Evolutionary conservation across 2,888 invertebrate genomes (phyloP).

Genomic region (Lampropteryx suffumata): DNA sequence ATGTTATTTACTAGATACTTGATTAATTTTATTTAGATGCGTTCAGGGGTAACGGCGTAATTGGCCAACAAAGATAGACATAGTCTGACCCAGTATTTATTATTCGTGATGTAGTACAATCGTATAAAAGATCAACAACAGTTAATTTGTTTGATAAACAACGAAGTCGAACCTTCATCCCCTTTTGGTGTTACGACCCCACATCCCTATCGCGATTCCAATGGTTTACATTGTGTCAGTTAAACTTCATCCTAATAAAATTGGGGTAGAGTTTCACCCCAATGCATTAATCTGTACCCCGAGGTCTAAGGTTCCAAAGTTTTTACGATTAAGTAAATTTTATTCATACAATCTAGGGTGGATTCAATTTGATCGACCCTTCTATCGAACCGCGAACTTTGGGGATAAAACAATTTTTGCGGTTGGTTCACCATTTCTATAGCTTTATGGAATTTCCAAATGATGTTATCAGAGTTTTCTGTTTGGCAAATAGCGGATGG

Average conservation of each 20-base stretch:
- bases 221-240: constrained; percentile 35
- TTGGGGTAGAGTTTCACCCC: constrained; percentile 31
- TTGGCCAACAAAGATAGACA: too few species aligned
- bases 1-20: too few species aligned
- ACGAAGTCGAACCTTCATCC: constrained; percentile 12
- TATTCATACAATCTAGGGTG: constrained; percentile 63
- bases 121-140: background rate
- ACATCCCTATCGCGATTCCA: constrained; percentile 30
- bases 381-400: constrained; percentile 54
- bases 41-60: too few species aligned
- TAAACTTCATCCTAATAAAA: constrained; percentile 35
- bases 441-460: constrained; percentile 41
- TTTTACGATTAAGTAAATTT: constrained; percentile 70
- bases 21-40: too few species aligned
- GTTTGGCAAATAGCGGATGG: too few species aligned
- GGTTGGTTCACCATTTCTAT: constrained; percentile 48
- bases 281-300: constrained; percentile 33
- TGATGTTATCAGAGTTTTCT: constrained; percentile 29
- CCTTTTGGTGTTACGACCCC: constrained; percentile 21
- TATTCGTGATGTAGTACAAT: too few species aligned
- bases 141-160: constrained; percentile 20
- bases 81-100: too few species aligned
- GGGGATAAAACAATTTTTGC: constrained; percentile 63
- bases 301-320: constrained; percentile 43
- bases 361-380: constrained; percentile 69